Conservation (phyloP, 37 sponge, comb jelly and placozoan species). For the Aphrocallistes beatrix region DNA sequence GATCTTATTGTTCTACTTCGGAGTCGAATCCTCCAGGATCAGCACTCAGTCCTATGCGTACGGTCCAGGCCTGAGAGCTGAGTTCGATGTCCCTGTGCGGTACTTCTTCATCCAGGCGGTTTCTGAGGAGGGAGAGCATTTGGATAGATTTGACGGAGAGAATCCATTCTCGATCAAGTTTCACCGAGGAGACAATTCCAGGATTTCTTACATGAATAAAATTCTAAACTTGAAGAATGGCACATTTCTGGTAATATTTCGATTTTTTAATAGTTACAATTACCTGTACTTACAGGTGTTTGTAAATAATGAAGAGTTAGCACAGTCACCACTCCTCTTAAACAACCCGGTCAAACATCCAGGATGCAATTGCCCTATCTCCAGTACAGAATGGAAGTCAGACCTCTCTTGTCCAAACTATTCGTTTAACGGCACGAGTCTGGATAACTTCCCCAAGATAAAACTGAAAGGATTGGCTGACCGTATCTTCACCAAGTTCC, state of each 20-base stretch:
- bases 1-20: too few relatives aligned
- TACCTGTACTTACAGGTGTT: slow-evolving; percentile 5
- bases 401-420: background rate
- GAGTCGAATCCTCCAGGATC: too few relatives aligned
- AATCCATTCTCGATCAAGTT: background rate
- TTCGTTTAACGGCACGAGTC: background rate
- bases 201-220: background rate
- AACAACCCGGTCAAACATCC: background rate
- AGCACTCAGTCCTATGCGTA: background rate
- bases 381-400: background rate
- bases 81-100: background rate
- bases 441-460: slow-evolving; percentile 21
- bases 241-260: background rate
- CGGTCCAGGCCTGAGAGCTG: background rate
- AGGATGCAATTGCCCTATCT: background rate
- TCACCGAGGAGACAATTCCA: background rate
- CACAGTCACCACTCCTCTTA: background rate
- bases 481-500: slow-evolving; percentile 24
- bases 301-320: background rate
- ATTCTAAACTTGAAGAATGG: background rate
- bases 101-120: slow-evolving; percentile 14
- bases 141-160: background rate
- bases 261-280: background rate
- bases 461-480: slow-evolving; percentile 31
- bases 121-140: background rate